phyloP scores from a whole-genome alignment of 2,888 invertebrate species.

The Apodemia arnacis region DNA sequence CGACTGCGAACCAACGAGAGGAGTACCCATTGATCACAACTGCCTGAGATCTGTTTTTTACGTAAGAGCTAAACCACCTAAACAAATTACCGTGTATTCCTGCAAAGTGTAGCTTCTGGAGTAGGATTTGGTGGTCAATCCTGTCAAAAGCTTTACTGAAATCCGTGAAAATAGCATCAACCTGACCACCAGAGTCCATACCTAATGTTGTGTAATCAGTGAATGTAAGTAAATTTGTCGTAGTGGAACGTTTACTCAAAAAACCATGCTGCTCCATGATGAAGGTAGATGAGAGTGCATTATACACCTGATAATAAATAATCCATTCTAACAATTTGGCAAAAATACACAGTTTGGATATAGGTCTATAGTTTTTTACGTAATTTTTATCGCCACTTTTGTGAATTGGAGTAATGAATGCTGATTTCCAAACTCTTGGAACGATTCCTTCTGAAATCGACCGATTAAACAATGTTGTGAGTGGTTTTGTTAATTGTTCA shows the following conservation, averaged over 20 bases:
- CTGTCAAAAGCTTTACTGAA: slow-evolving; percentile 61
- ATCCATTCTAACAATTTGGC: background rate
- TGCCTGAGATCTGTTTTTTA: background rate
- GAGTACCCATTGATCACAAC: background rate
- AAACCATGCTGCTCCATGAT: background rate
- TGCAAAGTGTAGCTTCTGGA: slow-evolving; percentile 29
- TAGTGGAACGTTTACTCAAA: no score
- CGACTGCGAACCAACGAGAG: no score
- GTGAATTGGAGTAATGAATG: slow-evolving; percentile 18
- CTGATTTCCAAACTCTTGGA: background rate
- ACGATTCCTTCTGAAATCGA: background rate
- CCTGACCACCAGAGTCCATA: no score
- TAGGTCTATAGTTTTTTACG: slow-evolving; percentile 5
- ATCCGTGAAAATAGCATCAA: slow-evolving; percentile 1
- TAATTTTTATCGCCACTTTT: background rate
- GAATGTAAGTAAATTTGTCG: no score
- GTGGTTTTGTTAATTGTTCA: background rate
- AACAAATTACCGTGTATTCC: slow-evolving; percentile 37
- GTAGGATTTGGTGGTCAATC: slow-evolving; percentile 53
- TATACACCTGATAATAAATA: background rate
- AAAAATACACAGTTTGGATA: slow-evolving; percentile 14
- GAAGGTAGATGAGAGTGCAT: background rate
- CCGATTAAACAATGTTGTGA: background rate
- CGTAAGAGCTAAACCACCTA: slow-evolving; percentile 41
- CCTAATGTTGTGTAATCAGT: no score